Conservation (phyloP, 2,113 vertebrate species). For the Cebus imitator region DNA sequence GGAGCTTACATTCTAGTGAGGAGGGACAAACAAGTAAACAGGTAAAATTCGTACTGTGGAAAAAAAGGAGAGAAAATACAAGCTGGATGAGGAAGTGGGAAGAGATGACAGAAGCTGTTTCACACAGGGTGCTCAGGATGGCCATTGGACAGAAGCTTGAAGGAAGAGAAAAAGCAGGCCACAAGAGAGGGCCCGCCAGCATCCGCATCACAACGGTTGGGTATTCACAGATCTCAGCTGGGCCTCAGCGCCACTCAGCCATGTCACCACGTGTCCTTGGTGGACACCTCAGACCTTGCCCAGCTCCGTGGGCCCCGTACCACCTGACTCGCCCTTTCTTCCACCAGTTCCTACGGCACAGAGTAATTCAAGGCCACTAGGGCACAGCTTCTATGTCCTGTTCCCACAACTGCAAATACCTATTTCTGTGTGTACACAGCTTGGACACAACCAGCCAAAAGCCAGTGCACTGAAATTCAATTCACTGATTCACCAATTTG, state of each 20-base stretch:
- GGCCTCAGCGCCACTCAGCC: too few relatives aligned
- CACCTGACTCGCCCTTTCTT: background rate
- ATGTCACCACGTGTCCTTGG: rapidly evolving
- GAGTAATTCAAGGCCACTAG: background rate
- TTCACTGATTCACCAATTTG: background rate
- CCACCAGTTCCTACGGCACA: background rate
- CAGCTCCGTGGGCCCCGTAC: rapidly evolving
- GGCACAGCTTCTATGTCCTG: background rate
- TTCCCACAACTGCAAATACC: background rate
- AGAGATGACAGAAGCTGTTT: background rate
- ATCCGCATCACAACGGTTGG: rapidly evolving
- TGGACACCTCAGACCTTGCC: background rate
- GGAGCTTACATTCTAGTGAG: too few relatives aligned
- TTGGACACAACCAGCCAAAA: rapidly evolving
- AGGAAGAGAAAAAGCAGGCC: background rate
- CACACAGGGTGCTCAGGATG: rapidly evolving
- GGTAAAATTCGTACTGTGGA: rapidly evolving
- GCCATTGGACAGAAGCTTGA: background rate
- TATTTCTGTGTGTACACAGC: too few relatives aligned
- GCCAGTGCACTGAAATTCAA: rapidly evolving
- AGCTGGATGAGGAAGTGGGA: rapidly evolving
- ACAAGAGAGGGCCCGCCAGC: rapidly evolving
- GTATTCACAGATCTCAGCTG: background rate
- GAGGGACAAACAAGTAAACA: too few relatives aligned
- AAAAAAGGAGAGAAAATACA: background rate